Evolutionary conservation across 1,140 invertebrate species (phyloP).

Genomic region (Cydia splendana): DNA sequence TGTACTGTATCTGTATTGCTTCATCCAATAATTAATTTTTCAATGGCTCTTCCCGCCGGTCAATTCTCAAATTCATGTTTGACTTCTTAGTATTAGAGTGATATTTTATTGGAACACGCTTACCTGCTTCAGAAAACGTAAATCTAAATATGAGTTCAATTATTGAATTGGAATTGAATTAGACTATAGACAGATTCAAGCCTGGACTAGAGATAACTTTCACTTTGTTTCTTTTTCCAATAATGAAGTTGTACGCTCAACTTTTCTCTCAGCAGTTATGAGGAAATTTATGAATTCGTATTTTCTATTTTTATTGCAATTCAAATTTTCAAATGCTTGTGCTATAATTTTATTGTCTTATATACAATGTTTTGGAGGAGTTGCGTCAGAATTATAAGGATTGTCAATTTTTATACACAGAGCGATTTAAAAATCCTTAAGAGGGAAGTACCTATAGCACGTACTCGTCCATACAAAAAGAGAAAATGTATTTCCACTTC

Average conservation of each 20-base stretch:
- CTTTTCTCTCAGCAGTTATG: neutral
- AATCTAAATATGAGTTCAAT: neutral
- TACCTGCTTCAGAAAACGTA: neutral
- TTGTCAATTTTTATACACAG: too few relatives aligned
- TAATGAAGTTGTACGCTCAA: constrained; percentile 16
- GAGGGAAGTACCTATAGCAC: too few relatives aligned
- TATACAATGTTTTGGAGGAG: too few relatives aligned
- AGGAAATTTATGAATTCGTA: neutral
- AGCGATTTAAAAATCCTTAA: too few relatives aligned
- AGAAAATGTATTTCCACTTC: too few relatives aligned
- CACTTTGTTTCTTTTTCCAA: constrained; percentile 5
- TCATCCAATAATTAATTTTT: neutral
- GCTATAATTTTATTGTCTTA: neutral
- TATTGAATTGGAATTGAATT: neutral
- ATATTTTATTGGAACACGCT: neutral
- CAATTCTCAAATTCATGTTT: neutral
- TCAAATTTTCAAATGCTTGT: neutral
- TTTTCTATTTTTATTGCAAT: neutral
- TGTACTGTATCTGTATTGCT: too few relatives aligned
- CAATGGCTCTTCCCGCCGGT: neutral
- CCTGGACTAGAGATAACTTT: neutral
- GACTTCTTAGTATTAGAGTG: neutral
- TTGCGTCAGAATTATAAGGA: too few relatives aligned
- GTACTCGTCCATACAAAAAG: too few relatives aligned
- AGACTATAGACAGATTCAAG: neutral